Conservation (phyloP, 1,140 invertebrate genomes). For the Carposina sasakii region DNA sequence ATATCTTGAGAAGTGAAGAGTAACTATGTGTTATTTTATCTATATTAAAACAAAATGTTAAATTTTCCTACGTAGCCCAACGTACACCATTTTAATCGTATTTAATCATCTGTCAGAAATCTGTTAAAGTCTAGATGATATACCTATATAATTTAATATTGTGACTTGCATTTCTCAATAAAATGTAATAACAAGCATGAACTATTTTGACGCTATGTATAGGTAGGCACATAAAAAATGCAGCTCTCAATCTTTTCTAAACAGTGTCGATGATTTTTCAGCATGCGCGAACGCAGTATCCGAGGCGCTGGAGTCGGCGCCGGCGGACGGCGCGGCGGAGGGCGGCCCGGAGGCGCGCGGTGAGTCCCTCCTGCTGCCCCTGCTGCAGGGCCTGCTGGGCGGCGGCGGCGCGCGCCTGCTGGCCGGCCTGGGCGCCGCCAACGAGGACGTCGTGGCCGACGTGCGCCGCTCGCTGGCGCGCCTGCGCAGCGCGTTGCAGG, state of each 20-base stretch:
- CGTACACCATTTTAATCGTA: too few species aligned
- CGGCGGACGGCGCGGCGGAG: conserved; percentile 44
- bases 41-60: too few species aligned
- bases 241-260: not conserved
- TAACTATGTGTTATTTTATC: too few species aligned
- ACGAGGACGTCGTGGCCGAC: conserved; percentile 79
- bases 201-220: too few species aligned
- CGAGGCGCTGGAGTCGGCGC: conserved; percentile 65
- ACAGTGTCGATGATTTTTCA: conserved; percentile 32
- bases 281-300: conserved; percentile 76
- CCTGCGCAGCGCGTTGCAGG: conserved; percentile 81
- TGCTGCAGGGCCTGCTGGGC: conserved; percentile 74
- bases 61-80: too few species aligned
- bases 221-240: too few species aligned
- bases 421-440: conserved; percentile 50
- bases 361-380: conserved; percentile 74
- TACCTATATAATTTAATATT: too few species aligned
- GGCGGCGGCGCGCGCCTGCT: conserved; percentile 51
- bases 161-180: too few species aligned
- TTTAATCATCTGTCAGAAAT: too few species aligned
- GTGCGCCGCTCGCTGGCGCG: conserved; percentile 84
- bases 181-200: too few species aligned
- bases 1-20: too few species aligned
- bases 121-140: too few species aligned
- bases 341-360: conserved; percentile 45